Conservation (phyloP, 1,140 invertebrate genomes). For the Araneus ventricosus region DNA sequence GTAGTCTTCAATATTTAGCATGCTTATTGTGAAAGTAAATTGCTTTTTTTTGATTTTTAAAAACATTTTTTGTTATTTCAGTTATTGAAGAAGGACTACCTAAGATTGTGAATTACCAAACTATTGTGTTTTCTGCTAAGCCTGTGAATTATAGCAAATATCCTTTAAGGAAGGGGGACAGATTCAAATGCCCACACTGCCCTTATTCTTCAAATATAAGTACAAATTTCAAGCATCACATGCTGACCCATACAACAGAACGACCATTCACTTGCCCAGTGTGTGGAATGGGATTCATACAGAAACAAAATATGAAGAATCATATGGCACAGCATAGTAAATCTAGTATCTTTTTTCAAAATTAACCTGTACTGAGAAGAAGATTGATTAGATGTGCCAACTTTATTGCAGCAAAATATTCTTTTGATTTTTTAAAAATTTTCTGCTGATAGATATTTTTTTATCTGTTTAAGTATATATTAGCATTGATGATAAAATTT, state of each 20-base stretch:
- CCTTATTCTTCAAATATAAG: conserved; percentile 71
- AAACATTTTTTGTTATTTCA: conserved; percentile 4
- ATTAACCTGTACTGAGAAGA: too few relatives aligned
- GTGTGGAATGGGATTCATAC: conserved; percentile 72
- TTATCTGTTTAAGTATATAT: too few relatives aligned
- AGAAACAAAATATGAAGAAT: conserved; percentile 73
- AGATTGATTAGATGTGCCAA: conserved; percentile 5
- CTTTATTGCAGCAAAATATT: background rate
- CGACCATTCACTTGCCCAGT: conserved; percentile 63
- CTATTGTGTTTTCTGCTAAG: background rate
- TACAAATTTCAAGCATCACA: conserved; percentile 71
- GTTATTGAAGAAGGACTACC: background rate
- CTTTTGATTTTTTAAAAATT: background rate
- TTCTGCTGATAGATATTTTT: background rate
- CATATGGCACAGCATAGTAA: conserved; percentile 64
- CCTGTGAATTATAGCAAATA: background rate
- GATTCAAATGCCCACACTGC: conserved; percentile 61
- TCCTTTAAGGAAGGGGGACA: conserved; percentile 16
- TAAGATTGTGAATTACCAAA: background rate
- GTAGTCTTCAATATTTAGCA: background rate
- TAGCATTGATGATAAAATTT: background rate
- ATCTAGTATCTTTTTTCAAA: background rate
- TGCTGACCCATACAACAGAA: conserved; percentile 61
- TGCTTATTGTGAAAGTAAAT: background rate
- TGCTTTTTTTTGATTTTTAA: background rate